These are phyloP conservation scores for Diploscapter pachys DNA, from an alignment of 1,140 invertebrate species.

Conservation along the genomic window DNA sequence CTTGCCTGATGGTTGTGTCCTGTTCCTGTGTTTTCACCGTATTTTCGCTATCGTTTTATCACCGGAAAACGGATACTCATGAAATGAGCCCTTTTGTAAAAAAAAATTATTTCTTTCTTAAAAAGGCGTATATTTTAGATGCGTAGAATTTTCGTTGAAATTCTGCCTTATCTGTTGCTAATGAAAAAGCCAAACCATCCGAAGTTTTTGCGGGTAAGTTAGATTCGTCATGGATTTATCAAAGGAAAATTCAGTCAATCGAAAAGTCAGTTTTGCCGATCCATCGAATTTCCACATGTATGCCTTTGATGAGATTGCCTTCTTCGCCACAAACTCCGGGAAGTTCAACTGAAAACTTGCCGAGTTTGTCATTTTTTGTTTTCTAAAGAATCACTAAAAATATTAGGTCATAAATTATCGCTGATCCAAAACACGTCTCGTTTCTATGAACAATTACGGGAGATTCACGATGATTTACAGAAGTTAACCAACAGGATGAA, in stretches of 20 bases:
- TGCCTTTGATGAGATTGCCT: slow-evolving; percentile 23
- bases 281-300: slow-evolving; percentile 16
- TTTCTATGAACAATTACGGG: no score
- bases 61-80: slow-evolving; percentile 31
- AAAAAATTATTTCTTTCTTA: background rate
- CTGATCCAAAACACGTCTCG: no score
- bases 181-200: slow-evolving; percentile 32
- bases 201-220: background rate
- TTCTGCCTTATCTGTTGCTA: slow-evolving; percentile 26
- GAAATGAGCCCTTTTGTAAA: slow-evolving; percentile 29
- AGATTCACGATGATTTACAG: no score
- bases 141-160: slow-evolving; percentile 33
- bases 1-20: slow-evolving; percentile 29
- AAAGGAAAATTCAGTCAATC: slow-evolving; percentile 9
- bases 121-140: slow-evolving; percentile 10
- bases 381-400: no score
- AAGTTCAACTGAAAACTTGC: no score
- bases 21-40: slow-evolving; percentile 37
- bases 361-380: no score
- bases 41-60: slow-evolving; percentile 23
- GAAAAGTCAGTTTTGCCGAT: slow-evolving; percentile 29
- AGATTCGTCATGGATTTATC: background rate
- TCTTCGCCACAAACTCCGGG: no score
- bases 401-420: no score
- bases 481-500: no score